These are phyloP conservation scores for Meghimatium bilineatum DNA, from an alignment of 2,888 invertebrate species.

Conservation along the genomic window DNA sequence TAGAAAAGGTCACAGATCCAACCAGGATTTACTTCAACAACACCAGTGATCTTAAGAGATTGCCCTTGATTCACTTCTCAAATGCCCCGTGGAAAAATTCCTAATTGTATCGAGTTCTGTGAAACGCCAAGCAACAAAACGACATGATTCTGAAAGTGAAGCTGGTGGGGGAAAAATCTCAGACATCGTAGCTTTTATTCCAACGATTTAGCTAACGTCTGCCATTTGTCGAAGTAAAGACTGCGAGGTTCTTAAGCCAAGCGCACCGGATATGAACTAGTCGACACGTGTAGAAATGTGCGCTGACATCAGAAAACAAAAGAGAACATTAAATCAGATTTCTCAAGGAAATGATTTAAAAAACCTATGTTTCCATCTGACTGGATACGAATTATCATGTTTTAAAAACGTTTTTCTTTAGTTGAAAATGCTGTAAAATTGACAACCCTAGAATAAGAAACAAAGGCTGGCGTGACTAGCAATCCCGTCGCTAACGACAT, in stretches of 20 bases:
- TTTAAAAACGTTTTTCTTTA: no score
- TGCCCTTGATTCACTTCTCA: background rate
- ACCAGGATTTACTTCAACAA: slow-evolving; percentile 9
- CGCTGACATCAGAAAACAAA: background rate
- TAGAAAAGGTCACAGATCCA: slow-evolving; percentile 8
- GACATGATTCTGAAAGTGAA: background rate
- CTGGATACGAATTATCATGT: background rate
- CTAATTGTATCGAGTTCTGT: slow-evolving; percentile 12
- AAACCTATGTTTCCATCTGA: background rate
- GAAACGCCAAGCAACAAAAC: background rate
- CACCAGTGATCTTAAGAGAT: background rate
- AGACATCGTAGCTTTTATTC: background rate
- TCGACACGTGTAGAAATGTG: background rate
- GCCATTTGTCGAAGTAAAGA: background rate
- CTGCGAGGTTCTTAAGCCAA: background rate
- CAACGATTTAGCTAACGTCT: background rate
- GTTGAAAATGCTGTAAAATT: no score
- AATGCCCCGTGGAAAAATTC: background rate
- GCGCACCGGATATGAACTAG: slow-evolving; percentile 35
- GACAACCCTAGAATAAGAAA: no score
- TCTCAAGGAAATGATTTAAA: background rate
- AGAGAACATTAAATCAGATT: background rate
- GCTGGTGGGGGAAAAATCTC: background rate
- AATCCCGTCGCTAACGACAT: no score
- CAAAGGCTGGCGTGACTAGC: no score